Conservation (phyloP, 2,113 vertebrate genomes). For the Ceyx cyanopectus region DNA sequence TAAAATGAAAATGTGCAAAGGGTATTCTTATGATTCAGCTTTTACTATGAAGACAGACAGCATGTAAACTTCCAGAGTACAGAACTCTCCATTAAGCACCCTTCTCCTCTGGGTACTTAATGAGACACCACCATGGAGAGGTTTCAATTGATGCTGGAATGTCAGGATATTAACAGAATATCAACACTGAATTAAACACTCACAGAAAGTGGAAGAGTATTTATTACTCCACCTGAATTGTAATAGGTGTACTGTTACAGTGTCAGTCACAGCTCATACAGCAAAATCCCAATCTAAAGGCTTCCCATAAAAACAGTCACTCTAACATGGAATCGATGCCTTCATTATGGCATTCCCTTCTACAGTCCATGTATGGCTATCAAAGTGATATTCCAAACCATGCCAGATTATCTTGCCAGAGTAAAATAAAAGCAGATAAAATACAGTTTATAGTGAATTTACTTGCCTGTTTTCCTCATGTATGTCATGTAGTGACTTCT, state of each 20-base stretch:
- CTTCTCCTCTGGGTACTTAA: not conserved
- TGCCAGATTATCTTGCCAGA: not conserved
- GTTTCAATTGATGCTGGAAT: not conserved
- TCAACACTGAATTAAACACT: not conserved
- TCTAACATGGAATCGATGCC: not conserved
- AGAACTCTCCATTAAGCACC: not conserved
- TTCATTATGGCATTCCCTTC: not conserved
- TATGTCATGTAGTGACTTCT: constrained; percentile 81
- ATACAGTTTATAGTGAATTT: not conserved
- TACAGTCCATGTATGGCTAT: not conserved
- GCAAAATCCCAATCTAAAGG: not conserved
- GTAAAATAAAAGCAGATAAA: not conserved
- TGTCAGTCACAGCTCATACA: not conserved
- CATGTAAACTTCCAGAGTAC: not conserved
- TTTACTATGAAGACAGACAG: not conserved
- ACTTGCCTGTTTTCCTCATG: constrained; percentile 88
- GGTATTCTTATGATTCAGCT: not conserved
- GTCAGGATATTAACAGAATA: not conserved
- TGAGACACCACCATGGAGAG: not conserved
- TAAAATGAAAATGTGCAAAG: not conserved
- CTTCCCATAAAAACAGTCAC: not conserved
- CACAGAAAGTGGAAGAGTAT: not conserved
- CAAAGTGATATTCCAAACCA: not conserved
- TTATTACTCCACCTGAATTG: not conserved
- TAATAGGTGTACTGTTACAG: not conserved